Conservation (phyloP, 2,797 vertebrate genomes). For the Acanthurus tractus region DNA sequence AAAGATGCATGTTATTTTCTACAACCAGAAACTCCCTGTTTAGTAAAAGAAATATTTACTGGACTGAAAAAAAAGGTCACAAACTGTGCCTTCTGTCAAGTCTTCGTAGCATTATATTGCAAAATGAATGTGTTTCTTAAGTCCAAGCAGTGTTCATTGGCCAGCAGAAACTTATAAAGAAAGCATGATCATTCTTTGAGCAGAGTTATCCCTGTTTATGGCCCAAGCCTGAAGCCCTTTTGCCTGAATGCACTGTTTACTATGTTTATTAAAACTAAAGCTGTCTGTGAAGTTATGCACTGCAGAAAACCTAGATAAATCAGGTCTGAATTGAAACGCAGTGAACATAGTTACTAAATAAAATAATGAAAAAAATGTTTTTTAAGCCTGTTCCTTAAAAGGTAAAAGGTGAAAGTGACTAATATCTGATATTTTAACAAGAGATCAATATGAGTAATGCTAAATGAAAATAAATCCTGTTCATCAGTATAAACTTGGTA, state of each 20-base stretch:
- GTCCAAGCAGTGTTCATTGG: too few species aligned
- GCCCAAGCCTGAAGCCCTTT: too few species aligned
- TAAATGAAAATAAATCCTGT: neutral
- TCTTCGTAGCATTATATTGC: too few species aligned
- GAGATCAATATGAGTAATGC: neutral
- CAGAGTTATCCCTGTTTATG: neutral
- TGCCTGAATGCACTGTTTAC: too few species aligned
- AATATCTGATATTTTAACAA: conserved; percentile 5
- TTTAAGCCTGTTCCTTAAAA: neutral
- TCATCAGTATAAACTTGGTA: conserved; percentile 19
- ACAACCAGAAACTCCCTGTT: too few species aligned
- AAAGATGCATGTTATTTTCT: too few species aligned
- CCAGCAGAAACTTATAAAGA: neutral
- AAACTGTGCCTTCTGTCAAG: too few species aligned
- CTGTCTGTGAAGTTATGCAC: too few species aligned
- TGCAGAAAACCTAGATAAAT: neutral
- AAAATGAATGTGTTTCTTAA: too few species aligned
- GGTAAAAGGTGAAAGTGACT: neutral
- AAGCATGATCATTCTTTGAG: neutral
- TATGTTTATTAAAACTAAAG: too few species aligned
- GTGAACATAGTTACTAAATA: neutral
- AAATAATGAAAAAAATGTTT: neutral
- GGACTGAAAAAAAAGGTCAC: too few species aligned
- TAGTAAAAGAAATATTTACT: too few species aligned
- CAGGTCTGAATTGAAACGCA: neutral